Evolutionary conservation across 2,113 vertebrate species (phyloP).

Genomic region (Corythornis vintsioides): DNA sequence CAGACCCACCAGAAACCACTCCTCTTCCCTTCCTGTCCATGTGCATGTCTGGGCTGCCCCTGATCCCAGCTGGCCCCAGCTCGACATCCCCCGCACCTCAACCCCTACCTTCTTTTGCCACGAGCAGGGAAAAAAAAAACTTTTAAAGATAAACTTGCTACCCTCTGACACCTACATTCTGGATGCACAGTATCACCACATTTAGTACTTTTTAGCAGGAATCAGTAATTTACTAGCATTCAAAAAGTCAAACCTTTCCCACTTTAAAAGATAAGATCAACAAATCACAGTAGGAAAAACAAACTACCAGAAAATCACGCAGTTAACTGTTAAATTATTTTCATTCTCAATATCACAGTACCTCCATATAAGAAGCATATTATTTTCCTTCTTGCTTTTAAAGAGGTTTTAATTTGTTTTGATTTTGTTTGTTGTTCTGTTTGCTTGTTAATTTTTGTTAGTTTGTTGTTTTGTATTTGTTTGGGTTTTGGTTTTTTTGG

Average conservation of each 20-base stretch:
- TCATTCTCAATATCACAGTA: background rate
- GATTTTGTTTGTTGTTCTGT: no score
- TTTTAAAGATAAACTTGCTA: no score
- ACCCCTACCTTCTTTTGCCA: no score
- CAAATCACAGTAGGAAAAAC: background rate
- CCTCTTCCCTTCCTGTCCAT: no score
- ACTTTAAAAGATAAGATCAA: background rate
- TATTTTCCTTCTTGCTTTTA: background rate
- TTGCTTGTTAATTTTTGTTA: no score
- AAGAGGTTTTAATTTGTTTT: background rate
- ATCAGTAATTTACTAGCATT: background rate
- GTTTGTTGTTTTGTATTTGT: no score
- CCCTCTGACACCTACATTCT: background rate
- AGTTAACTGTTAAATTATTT: background rate
- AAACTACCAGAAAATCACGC: background rate
- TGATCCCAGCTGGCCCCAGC: no score
- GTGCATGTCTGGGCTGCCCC: no score
- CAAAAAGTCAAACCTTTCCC: background rate
- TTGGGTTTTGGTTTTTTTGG: background rate
- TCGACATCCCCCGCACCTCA: no score
- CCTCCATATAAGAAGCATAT: fast-evolving
- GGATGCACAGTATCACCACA: background rate
- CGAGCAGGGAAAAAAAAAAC: no score
- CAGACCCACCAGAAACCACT: no score
- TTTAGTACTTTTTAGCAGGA: background rate